Evolutionary conservation across 2,888 invertebrate species (phyloP), one percentile per base, ranked within the genome.

Genomic region (Dione juno): DNA sequence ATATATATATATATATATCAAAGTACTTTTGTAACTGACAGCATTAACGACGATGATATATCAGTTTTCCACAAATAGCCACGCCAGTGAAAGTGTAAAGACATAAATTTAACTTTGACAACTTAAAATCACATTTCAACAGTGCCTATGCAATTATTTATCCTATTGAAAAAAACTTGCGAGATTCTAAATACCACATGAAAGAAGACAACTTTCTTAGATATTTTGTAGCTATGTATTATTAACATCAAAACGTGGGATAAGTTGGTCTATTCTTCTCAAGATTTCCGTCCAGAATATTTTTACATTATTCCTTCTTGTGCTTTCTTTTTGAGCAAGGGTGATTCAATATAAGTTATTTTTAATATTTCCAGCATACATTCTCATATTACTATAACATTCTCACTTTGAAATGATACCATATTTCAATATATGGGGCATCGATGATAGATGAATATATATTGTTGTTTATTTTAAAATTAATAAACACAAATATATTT

Each of bases 51-150:
- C 21, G 13, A n/a, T 35, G 35, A 19, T 61, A 8, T 37, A 3
- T 37, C 57, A 57, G 37, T 37, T 57, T 61, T 61, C 43, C 43
- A 43, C 43, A 43, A 28, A 43, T 43, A 14, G 41, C 19, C 1
- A 28, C n/a, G 61, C 28, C n/a, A 43, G 59, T 14, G 59, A 61
- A 61, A 43, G 59, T 43, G 43, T 41, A 10, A 61, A 61, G 28
- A 61, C 21, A 61, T 61, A 43, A 61, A 43, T 28, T 43, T 61
- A 43, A 19, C 59, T 43, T 61, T 61, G 41, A n/a, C 21, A 41
- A 16, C 9, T 43, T 59, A n/a, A 43, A 43, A 14, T 10, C 21
- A 41, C 13, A 19, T 9, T 14, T 43, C 43, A 21, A 43, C 13
- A 21, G n/a, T 0, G 21, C 43, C 21, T 54, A 9, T 35, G 21